Conservation (phyloP, 2,888 invertebrate species). For the Cephus nigrinus region DNA sequence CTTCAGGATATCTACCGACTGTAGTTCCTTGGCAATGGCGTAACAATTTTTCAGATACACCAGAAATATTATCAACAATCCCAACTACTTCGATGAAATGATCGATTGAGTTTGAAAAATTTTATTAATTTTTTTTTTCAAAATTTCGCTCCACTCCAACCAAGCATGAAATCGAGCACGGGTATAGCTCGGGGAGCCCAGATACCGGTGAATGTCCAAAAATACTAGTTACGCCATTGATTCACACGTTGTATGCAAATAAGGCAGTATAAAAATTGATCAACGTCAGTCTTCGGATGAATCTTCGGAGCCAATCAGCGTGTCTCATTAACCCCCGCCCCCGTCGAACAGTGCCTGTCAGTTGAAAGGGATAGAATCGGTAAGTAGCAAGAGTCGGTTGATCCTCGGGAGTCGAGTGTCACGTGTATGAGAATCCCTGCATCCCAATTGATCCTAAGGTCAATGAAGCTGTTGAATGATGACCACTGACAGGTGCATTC, state of each 20-base stretch:
- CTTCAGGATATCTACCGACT: too few species aligned
- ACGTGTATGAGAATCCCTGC: constrained; percentile 48
- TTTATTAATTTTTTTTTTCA: too few species aligned
- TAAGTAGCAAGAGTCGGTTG: neutral
- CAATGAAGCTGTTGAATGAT: constrained; percentile 60
- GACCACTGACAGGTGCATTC: constrained; percentile 56
- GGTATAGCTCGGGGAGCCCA: neutral
- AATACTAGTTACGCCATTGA: neutral
- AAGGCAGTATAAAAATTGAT: constrained; percentile 51
- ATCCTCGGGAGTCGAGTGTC: neutral
- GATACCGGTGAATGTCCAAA: neutral
- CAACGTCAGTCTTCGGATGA: constrained; percentile 51
- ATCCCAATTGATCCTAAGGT: constrained; percentile 56
- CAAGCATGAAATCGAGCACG: neutral
- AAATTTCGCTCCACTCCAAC: neutral
- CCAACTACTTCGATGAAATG: neutral
- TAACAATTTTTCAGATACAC: too few species aligned
- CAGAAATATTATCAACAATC: neutral
- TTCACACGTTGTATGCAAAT: constrained; percentile 46
- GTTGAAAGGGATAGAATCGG: constrained; percentile 22
- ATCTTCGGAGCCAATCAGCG: constrained; percentile 51
- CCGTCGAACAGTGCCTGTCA: constrained; percentile 46
- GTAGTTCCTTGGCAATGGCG: too few species aligned
- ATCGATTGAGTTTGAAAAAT: neutral
- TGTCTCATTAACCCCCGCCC: constrained; percentile 56